Evolutionary conservation across 2,113 vertebrate genomes (phyloP).

Genomic region (Chamaetylas fuelleborni): DNA sequence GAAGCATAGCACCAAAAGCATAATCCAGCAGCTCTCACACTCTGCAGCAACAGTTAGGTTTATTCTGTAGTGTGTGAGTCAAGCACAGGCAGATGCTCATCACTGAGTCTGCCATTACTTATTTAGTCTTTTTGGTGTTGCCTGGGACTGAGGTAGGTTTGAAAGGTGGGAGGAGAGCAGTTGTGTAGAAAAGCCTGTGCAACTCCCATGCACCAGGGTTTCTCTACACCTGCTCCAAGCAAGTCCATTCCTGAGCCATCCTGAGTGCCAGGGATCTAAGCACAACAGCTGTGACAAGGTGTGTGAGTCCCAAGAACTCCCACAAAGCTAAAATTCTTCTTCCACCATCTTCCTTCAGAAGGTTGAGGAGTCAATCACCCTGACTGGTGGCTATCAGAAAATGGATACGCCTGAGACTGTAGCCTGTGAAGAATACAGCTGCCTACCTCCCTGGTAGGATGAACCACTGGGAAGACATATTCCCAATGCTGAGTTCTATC

Average conservation of each 20-base stretch:
- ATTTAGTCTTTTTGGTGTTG: background rate
- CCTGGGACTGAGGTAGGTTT: background rate
- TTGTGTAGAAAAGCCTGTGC: background rate
- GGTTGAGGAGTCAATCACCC: background rate
- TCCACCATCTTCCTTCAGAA: background rate
- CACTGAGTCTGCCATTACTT: background rate
- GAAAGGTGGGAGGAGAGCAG: background rate
- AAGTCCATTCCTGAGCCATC: background rate
- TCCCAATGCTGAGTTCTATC: background rate
- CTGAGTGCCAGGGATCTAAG: background rate
- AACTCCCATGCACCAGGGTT: fast-evolving
- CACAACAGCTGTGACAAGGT: background rate
- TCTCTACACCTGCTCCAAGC: fast-evolving
- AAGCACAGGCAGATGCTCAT: background rate
- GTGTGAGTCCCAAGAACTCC: background rate
- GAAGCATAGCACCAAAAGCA: background rate
- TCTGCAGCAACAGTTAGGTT: background rate
- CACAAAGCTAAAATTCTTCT: background rate
- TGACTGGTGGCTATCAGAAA: background rate
- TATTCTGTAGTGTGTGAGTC: background rate
- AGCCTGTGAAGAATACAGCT: background rate
- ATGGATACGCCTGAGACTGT: background rate
- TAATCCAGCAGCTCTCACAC: background rate
- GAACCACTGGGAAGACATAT: background rate
- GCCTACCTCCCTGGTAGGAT: background rate